Evolutionary conservation across 2,888 invertebrate species (phyloP), one percentile per base, ranked within the genome.

Genomic region (Seira sanloemensis): DNA sequence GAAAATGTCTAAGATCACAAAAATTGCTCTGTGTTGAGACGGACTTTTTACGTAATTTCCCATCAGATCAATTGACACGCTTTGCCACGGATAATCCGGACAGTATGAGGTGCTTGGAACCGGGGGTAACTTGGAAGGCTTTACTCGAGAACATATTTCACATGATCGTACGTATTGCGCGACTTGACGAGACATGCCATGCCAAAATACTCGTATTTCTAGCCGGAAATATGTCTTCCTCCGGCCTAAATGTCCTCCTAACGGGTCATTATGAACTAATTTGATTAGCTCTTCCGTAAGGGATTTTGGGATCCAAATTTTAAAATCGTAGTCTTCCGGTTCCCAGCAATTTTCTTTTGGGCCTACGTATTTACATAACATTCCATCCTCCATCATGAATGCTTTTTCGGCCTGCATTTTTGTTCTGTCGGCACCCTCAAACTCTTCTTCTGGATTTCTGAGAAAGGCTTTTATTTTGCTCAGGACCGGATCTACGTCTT

Each of bases 341-440:
- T 87, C 84, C 86, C 88, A 84, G 0, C 71, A 69, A 71, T 76
- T 85, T 9, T 21, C 25, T 19, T 62, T 12, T 1, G 85, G 74
- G 0, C 84, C 85, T 9, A 88, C 66, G 23, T 80, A 84, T 1
- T 69, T 19, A 12, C 50, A 50, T 16, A 84, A 25, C 9, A 78
- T 16, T 2, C 69, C 74, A 24, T 84, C 83, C 0, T 83, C 23
- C 0, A 62, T 23, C 2, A 86, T 4, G 25, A 23, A 46, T 1
- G 69, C 73, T 18, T 27, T 66, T 21, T 23, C 0, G 0, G 65
- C 21, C 7, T 24, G 2, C 18, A 16, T 19, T 27, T 18, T n/a
- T 1, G 71, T 26, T 9, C 62, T n/a, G n/a, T n/a, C n/a, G n/a
- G n/a, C n/a, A n/a, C n/a, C n/a, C n/a, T n/a, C n/a, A n/a, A n/a